These are phyloP conservation scores for Holothuria leucospilota DNA, from an alignment of 53 echinoderm and acorn worm species.

Conservation along the genomic window DNA sequence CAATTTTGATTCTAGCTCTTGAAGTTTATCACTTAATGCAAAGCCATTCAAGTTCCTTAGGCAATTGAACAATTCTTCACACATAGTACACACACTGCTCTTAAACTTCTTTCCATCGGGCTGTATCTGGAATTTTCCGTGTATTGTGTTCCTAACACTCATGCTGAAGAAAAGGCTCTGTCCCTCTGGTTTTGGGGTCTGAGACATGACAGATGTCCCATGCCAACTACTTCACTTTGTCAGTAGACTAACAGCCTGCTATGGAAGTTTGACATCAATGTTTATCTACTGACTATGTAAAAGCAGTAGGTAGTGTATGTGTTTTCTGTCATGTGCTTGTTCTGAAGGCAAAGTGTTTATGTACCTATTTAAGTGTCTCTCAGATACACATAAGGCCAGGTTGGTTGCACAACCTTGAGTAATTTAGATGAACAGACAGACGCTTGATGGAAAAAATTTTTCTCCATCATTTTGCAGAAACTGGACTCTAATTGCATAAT, in stretches of 20 bases:
- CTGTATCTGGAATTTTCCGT: background rate
- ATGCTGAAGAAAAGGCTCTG: conserved; percentile 6
- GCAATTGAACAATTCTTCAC: background rate
- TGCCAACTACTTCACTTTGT: conserved; percentile 54
- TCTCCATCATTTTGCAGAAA: background rate
- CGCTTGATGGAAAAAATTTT: background rate
- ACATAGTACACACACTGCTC: background rate
- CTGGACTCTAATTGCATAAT: background rate
- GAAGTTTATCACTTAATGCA: background rate
- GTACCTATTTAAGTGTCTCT: background rate
- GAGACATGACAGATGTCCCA: conserved; percentile 57
- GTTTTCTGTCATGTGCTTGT: too few species aligned
- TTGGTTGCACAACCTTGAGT: background rate
- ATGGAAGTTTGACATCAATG: background rate
- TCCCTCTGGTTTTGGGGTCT: conserved; percentile 44
- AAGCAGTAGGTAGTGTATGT: background rate
- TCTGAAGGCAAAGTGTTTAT: background rate
- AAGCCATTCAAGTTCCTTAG: background rate
- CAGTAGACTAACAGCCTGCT: conserved; percentile 35
- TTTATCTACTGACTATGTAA: background rate
- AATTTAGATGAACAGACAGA: background rate
- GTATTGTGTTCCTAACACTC: background rate
- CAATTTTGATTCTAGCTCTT: background rate
- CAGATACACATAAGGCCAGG: background rate
- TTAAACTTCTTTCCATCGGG: background rate